Base-by-base conservation (phyloP, 2,797 vertebrate species). In the Poecilia velifera region DNA sequence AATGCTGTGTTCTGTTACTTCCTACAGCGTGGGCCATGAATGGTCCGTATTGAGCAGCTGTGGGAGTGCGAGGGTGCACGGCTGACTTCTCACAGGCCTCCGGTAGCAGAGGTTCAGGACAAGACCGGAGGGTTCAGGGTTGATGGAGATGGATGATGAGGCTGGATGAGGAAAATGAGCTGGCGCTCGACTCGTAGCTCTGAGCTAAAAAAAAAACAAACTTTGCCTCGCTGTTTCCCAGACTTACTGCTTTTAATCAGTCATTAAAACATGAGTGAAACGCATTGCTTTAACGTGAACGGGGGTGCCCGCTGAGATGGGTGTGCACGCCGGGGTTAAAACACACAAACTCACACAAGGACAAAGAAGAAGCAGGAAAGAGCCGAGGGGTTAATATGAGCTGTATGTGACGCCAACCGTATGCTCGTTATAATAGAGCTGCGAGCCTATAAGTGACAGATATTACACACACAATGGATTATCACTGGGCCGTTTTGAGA, bases 401-500 rank as follows among this genome's bases (percentile, higher is more conserved):
- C 80, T 76, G 85, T 86, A 89, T 93, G 92, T 93, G 93, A 94
- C 73, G 88, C 89, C 93, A 93, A 93, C 89, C 92, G 85, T 93
- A 88, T 91, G 92, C 94, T 95, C 88, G 79, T 95, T 95, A 95
- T 94, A 93, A 93, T 88, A 91, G 90, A 70, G 93, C 94, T 93
- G 82, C 84, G 77, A 93, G 94, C 94, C 80, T 93, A 75, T 51
- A 81, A 92, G 92, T 94, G 94, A 92, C 91, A 91, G 86, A 95
- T 93, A 93, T 92, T 85, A 87, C 74, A 85, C 84, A 86, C 77
- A 87, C 83, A 86, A 78, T 79, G 82, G 85, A 82, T 83, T 75
- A 91, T 90, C 81, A 87, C 84, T 88, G 66, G 84, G 85, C 87
- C 86, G 86, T 89, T 90, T 85, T 88, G 82, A 85, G 81, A 92